Base-by-base conservation (phyloP, 2,888 invertebrate genomes). In the Adela reaumurella region DNA sequence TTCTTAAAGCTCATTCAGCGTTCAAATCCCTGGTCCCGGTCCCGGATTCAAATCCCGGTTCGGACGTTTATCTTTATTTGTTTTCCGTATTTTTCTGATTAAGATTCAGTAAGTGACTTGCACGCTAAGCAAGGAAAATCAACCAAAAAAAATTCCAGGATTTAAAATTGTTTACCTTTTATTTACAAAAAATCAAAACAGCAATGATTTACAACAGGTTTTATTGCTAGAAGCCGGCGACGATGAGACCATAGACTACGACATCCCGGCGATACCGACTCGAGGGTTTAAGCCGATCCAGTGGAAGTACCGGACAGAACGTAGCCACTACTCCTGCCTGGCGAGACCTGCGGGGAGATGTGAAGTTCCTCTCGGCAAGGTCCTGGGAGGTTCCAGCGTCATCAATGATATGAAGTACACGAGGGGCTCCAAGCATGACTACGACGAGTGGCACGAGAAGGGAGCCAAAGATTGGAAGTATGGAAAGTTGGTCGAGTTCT, bases 401-500 rank as follows among this genome's bases (percentile, higher is more conserved):
- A 68, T 62, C 6, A 74, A 72, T 20, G 74, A 77, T 49, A 77
- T 78, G 77, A 79, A 79, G 60, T 79, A 79, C 54, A 72, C 72
- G 1, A 61, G 79, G 53, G 79, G 79, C 0, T 65, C 68, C 17
- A 76, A 72, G 53, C 63, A 61, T 14, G 79, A 79, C 53, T 79
- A 74, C 46, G 77, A 78, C 49, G 68, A 64, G 1, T 79, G 79
- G 79, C 68, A 72, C 47, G 63, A 51, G 18, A 56, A 61, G 1
- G 73, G 67, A 1, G 63, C 64, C 1, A 52, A 71, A 0, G 73
- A 74, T 2, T 79, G 79, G 79, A 76, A 74, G 54, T 79, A 62
- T 51, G 73, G 69, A 19, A 70, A 68, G 52, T 55, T 79, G n/a
- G 54, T 79, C 28, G 76, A 76, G 46, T 63, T 68, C 55, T 79